phyloP scores from a whole-genome alignment of 2,888 invertebrate species.

The Andrena hattorfiana region DNA sequence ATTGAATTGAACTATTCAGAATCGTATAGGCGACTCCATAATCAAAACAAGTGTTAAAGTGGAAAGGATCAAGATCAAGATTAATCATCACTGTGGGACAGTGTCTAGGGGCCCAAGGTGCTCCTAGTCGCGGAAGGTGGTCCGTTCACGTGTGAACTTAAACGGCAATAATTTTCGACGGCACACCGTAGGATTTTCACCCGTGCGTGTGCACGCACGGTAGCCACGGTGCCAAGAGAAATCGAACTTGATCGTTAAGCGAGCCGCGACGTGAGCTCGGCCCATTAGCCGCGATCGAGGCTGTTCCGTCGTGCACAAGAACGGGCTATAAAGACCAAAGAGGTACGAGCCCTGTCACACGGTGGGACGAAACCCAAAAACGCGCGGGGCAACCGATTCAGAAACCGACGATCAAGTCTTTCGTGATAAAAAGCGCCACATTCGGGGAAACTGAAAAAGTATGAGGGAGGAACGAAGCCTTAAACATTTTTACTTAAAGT shows the following conservation, averaged over 20 bases:
- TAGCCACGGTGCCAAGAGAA: conserved; percentile 81
- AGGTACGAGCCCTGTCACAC: conserved; percentile 11
- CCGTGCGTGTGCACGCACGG: conserved; percentile 68
- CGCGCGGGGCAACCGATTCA: background rate
- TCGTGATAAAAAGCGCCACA: background rate
- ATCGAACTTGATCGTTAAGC: conserved; percentile 83
- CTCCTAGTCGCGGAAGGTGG: conserved; percentile 39
- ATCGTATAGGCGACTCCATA: too few relatives aligned
- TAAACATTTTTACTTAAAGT: too few relatives aligned
- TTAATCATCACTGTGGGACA: background rate
- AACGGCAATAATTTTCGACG: conserved; percentile 53
- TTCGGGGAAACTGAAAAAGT: background rate
- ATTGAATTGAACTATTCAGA: background rate
- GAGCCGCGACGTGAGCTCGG: conserved; percentile 80
- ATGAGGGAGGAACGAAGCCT: too few relatives aligned
- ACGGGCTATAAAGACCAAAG: conserved; percentile 18
- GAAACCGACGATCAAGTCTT: background rate
- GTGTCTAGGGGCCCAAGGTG: background rate
- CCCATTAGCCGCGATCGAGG: conserved; percentile 81
- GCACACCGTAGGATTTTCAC: conserved; percentile 66
- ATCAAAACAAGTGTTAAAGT: too few relatives aligned
- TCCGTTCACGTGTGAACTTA: conserved; percentile 45
- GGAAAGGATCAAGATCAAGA: background rate
- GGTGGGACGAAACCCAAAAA: conserved; percentile 7
- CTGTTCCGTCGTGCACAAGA: conserved; percentile 58